Percentiles rank a stretch among this genome's conserved stretches.
Evolutionary conservation across 2,113 vertebrate species (phyloP).

Genomic region (Petromus typicus): DNA sequence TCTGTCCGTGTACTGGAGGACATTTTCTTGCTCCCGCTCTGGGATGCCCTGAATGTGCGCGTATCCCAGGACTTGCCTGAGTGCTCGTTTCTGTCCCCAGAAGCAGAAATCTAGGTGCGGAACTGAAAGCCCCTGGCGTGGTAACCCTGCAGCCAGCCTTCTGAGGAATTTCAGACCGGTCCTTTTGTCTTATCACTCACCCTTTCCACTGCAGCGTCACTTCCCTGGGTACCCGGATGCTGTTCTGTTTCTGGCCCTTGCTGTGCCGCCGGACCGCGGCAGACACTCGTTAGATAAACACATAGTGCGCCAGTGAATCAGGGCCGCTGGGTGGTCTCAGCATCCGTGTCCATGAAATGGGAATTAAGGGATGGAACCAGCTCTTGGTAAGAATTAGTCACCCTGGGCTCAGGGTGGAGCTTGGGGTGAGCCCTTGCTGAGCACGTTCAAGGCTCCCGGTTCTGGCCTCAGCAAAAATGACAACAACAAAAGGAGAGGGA

Average conservation of each 20-base stretch:
- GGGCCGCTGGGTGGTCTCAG: neutral
- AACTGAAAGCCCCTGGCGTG: neutral
- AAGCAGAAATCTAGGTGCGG: neutral
- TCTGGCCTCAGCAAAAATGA: neutral
- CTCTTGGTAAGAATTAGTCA: neutral
- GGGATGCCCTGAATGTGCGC: fast-evolving
- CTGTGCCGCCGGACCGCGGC: neutral
- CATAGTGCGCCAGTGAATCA: neutral
- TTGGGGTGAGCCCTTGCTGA: neutral
- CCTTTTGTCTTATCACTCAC: neutral
- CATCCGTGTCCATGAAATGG: neutral
- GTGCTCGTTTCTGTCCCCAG: neutral
- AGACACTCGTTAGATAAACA: neutral
- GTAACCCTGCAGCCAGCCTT: neutral
- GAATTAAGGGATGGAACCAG: neutral
- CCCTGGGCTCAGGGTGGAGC: neutral
- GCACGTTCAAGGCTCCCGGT: neutral
- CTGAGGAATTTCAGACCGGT: neutral
- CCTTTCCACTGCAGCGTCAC: neutral
- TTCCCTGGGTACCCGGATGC: neutral
- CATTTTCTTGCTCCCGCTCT: neutral
- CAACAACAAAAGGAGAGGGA: no score
- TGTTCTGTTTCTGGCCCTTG: neutral
- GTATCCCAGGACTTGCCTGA: no score
- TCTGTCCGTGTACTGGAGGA: neutral